Conservation (phyloP, 2,888 invertebrate genomes). For the Pomacea canaliculata region DNA sequence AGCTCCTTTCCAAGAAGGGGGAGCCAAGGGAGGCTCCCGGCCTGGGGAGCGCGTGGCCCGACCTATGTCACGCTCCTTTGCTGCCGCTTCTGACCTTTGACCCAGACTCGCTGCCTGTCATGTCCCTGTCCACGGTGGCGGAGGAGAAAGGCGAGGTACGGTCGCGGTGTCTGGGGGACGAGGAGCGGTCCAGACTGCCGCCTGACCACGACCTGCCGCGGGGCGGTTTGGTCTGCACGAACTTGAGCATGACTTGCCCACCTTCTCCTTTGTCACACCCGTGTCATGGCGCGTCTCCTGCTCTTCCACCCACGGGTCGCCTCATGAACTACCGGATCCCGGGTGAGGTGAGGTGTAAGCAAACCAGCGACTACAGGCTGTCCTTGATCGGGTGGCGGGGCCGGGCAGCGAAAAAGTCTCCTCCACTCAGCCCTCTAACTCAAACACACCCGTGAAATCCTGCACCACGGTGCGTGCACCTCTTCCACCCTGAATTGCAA, state of each 20-base stretch:
- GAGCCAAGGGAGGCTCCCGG: not conserved
- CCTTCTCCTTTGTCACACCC: not conserved
- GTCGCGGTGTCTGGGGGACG: slow-evolving; percentile 11
- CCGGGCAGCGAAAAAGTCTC: too few relatives aligned
- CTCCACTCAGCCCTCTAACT: too few relatives aligned
- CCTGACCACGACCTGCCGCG: slow-evolving; percentile 30
- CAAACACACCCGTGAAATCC: too few relatives aligned
- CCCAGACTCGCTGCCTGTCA: not conserved
- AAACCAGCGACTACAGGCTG: too few relatives aligned
- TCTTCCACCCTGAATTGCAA: too few relatives aligned
- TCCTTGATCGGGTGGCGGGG: too few relatives aligned
- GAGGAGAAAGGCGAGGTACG: not conserved
- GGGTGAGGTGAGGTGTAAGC: too few relatives aligned
- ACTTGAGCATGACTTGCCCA: slow-evolving; percentile 50
- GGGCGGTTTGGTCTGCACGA: slow-evolving; percentile 56
- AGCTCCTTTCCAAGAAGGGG: not conserved
- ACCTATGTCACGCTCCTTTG: slow-evolving; percentile 1
- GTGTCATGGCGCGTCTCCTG: not conserved
- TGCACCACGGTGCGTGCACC: too few relatives aligned
- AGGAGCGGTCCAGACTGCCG: slow-evolving; percentile 13
- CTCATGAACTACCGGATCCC: not conserved
- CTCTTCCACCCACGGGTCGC: not conserved
- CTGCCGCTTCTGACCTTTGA: not conserved
- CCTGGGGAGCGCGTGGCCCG: not conserved
- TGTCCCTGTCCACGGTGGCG: not conserved